Conservation (phyloP, 1,140 invertebrate genomes). For the Aethina tumida region DNA sequence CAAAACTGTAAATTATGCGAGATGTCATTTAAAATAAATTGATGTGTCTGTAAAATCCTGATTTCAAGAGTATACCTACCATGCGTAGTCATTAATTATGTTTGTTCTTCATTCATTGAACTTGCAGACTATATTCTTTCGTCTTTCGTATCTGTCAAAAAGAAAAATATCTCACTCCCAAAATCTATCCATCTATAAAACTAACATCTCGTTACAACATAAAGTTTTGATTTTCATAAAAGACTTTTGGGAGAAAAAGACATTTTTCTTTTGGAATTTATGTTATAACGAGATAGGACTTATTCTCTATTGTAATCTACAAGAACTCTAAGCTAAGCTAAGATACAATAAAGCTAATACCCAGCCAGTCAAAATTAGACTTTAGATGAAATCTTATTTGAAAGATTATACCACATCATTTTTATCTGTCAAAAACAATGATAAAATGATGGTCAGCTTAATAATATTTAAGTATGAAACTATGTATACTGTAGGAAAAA, state of each 20-base stretch:
- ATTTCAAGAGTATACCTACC: slow-evolving; percentile 8
- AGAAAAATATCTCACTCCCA: slow-evolving; percentile 43
- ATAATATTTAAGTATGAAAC: too few relatives aligned
- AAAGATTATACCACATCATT: too few relatives aligned
- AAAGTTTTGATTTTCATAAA: slow-evolving; percentile 29
- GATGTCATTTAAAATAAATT: too few relatives aligned
- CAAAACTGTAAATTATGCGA: too few relatives aligned
- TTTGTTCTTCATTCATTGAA: slow-evolving; percentile 8
- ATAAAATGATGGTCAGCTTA: too few relatives aligned
- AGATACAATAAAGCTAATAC: too few relatives aligned
- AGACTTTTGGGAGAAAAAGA: slow-evolving; percentile 31
- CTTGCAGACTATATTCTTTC: slow-evolving; percentile 42
- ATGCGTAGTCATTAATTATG: slow-evolving; percentile 1
- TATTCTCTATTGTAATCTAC: too few relatives aligned
- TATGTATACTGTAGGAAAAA: too few relatives aligned
- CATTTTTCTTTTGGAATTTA: slow-evolving; percentile 32
- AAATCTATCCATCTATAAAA: slow-evolving; percentile 14
- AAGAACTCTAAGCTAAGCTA: too few relatives aligned
- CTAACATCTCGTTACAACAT: slow-evolving; percentile 46
- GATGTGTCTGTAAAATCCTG: slow-evolving; percentile 3
- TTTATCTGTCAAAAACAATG: too few relatives aligned
- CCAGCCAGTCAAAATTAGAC: too few relatives aligned
- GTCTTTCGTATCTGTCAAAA: slow-evolving; percentile 50
- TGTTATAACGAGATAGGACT: slow-evolving; percentile 40
- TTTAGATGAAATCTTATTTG: too few relatives aligned